These are phyloP conservation scores for Pristionchus japonicus DNA, from an alignment of 2,888 invertebrate genomes.

Conservation along the genomic window DNA sequence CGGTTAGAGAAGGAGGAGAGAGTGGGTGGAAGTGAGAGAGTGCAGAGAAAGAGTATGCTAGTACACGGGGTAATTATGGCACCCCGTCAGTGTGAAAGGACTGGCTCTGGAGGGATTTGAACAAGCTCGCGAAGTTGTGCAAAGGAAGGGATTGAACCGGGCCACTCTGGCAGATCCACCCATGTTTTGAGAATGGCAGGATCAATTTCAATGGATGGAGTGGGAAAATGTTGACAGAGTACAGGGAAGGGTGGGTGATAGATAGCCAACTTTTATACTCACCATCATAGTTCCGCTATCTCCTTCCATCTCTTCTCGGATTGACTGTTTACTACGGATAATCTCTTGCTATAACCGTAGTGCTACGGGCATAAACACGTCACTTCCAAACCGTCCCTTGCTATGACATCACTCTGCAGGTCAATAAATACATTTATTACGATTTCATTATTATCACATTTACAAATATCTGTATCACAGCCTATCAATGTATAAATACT, in stretches of 20 bases:
- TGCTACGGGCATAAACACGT: not conserved
- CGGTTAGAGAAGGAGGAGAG: not conserved
- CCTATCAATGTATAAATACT: not conserved
- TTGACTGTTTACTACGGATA: constrained; percentile 30
- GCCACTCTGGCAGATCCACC: not conserved
- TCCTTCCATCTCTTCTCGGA: not conserved
- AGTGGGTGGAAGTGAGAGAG: not conserved
- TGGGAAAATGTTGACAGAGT: not conserved
- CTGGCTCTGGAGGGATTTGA: not conserved
- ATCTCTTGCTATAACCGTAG: not conserved
- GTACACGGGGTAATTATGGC: constrained; percentile 27
- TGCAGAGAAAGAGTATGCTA: constrained; percentile 3
- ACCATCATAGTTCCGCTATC: not conserved
- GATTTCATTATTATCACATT: not conserved
- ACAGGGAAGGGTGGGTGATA: not conserved
- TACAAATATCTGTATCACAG: constrained; percentile 26
- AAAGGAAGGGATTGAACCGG: not conserved
- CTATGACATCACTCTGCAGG: not conserved
- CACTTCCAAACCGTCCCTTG: not conserved
- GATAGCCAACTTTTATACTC: not conserved
- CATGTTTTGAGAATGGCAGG: not conserved
- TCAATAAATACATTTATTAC: constrained; percentile 16
- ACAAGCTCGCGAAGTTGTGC: not conserved
- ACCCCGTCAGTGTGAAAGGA: not conserved
- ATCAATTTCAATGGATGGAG: not conserved